Evolutionary conservation across 53 echinoderm and acorn worm genomes (phyloP).

Genomic region (Antedon mediterranea): DNA sequence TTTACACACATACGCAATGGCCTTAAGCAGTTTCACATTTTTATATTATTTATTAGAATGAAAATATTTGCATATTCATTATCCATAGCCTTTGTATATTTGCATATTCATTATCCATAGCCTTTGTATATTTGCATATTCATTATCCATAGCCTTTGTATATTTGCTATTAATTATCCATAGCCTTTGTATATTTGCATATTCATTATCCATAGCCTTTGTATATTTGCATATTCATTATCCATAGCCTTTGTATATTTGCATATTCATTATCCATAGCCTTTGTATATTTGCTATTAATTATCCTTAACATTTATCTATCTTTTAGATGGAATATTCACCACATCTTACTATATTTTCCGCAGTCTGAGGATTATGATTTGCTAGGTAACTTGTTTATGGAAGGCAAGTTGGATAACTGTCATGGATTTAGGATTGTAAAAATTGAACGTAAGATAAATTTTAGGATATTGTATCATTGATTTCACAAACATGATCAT

Average conservation of each 20-base stretch:
- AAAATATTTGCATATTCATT: background rate
- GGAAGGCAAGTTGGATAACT: conserved; percentile 44
- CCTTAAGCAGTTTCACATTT: too few relatives aligned
- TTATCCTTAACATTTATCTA: background rate
- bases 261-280: background rate
- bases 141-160: background rate
- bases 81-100: background rate
- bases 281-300: background rate
- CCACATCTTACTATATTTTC: conserved; percentile 45
- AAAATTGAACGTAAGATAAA: conserved; percentile 43
- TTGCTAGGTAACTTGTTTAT: conserved; percentile 41
- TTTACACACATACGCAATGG: too few relatives aligned
- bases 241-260: background rate
- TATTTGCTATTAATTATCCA: background rate
- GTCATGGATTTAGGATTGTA: conserved; percentile 51
- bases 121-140: too few relatives aligned
- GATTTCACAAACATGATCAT: too few relatives aligned
- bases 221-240: too few relatives aligned
- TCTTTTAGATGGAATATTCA: conserved; percentile 47
- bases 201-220: background rate
- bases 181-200: too few relatives aligned
- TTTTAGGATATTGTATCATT: too few relatives aligned
- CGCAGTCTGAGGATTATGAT: conserved; percentile 35
- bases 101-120: background rate
- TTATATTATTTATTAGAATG: too few relatives aligned